Evolutionary conservation across 2,797 vertebrate genomes (phyloP), one percentile per base, ranked within the genome.

Genomic region (Sebastes steindachneri): DNA sequence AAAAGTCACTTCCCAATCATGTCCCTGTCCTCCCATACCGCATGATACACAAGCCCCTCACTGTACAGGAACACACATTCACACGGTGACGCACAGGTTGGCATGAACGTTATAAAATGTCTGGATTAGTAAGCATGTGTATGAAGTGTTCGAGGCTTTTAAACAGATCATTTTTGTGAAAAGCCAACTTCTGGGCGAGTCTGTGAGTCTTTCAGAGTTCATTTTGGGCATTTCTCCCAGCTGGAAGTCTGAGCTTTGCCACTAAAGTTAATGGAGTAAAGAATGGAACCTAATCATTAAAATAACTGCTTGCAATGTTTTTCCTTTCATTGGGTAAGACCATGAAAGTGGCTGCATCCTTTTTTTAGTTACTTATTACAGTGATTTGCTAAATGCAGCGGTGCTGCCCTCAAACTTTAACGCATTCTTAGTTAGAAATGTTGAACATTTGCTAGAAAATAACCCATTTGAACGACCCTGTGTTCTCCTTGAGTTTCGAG

Each of bases 401-500:
- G 26, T 9, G 12, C 64, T 71, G 6, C 41, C 37, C 25, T 72
- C 4, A 54, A 19, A 79, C 51, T 41, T 66, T 28, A 51, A 57
- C 23, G 3, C 51, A n/a, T n/a, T 69, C 41, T 75, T 28, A 21
- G 21, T 72, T 78, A 6, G 51, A 77, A 68, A 77, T 58, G 31
- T 53, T 37, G 28, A 75, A 63, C 35, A 57, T 79, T 71, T 69
- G 17, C 64, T n/a, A 28, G 26, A 77, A 71, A 82, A 65, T 51
- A 45, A 60, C 45, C 57, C 58, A 54, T 80, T 69, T 64, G 62
- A 74, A 79, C 31, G 75, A 82, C 75, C 73, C 76, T 71, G 58
- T 33, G 29, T 48, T 84, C 74, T 83, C 81, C 82, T 81, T 77
- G 86, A 86, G 37, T 74, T 54, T 65, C 51, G 35, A 48, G 72